Conservation (phyloP, 35 echinoderm and acorn worm species). For the Apostichopus japonicus region DNA sequence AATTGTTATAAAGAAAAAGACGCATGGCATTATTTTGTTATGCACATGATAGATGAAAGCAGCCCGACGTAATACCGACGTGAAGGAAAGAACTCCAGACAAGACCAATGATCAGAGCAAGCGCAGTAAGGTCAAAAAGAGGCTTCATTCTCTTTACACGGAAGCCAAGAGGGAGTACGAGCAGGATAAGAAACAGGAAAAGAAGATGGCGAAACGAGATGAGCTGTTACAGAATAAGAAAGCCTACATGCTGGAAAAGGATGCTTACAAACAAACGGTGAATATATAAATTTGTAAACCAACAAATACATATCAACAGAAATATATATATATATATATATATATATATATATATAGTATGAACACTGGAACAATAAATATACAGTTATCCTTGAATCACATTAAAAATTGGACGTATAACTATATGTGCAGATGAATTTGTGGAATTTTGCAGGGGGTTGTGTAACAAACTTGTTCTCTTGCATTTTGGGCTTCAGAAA, state of each 20-base stretch:
- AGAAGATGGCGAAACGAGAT: constrained; percentile 2
- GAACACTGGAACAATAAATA: too few species aligned
- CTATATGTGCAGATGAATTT: too few species aligned
- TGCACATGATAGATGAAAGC: not conserved
- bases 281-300: not conserved
- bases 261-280: not conserved
- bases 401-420: too few species aligned
- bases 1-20: too few species aligned
- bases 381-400: too few species aligned
- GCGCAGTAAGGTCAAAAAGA: constrained; percentile 1
- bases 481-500: not conserved
- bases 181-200: not conserved
- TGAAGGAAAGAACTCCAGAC: not conserved
- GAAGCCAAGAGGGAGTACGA: not conserved
- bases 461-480: too few species aligned
- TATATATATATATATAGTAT: too few species aligned
- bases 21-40: too few species aligned
- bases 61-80: not conserved
- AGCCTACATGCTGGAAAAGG: not conserved
- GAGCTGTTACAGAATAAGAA: constrained; percentile 19
- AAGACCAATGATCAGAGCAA: not conserved
- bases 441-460: too few species aligned
- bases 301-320: too few species aligned
- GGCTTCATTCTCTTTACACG: not conserved
- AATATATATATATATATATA: too few species aligned